Conservation (phyloP, 2,113 vertebrate genomes). For the Neodon shergylaensis region DNA sequence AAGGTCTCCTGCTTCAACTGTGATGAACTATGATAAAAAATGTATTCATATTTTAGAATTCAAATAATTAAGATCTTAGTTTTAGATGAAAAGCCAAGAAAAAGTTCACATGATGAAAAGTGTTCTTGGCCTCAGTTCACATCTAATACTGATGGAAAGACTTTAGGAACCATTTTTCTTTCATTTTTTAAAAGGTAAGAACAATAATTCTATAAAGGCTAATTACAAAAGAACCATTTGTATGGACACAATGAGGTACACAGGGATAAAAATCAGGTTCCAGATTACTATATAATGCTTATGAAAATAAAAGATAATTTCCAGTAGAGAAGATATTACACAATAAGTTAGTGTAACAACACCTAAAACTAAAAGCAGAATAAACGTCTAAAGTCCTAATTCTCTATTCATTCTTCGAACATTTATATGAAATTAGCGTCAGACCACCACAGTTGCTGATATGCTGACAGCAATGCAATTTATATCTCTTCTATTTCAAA, state of each 20-base stretch:
- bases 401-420: constrained; percentile 78
- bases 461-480: constrained; percentile 72
- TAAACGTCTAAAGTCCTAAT: constrained; percentile 75
- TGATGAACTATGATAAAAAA: constrained; percentile 67
- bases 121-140: constrained; percentile 69
- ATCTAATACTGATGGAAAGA: constrained; percentile 53
- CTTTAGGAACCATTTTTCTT: constrained; percentile 66
- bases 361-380: constrained; percentile 70
- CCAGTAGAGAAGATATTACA: constrained; percentile 59
- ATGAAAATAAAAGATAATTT: constrained; percentile 71
- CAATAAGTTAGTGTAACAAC: constrained; percentile 71
- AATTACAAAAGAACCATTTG: constrained; percentile 82
- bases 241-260: constrained; percentile 76
- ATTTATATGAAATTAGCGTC: constrained; percentile 60
- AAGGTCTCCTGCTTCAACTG: constrained; percentile 70
- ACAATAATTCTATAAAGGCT: constrained; percentile 74
- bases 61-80: constrained; percentile 73
- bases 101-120: constrained; percentile 76
- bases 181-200: constrained; percentile 72
- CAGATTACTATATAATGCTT: constrained; percentile 74
- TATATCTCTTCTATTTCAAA: constrained; percentile 68
- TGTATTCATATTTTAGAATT: constrained; percentile 63
- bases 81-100: constrained; percentile 67
- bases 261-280: constrained; percentile 51
- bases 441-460: constrained; percentile 68